Evolutionary conservation across 1,140 invertebrate species (phyloP), one percentile per base, ranked within the genome.

Genomic region (Sitophilus oryzae): DNA sequence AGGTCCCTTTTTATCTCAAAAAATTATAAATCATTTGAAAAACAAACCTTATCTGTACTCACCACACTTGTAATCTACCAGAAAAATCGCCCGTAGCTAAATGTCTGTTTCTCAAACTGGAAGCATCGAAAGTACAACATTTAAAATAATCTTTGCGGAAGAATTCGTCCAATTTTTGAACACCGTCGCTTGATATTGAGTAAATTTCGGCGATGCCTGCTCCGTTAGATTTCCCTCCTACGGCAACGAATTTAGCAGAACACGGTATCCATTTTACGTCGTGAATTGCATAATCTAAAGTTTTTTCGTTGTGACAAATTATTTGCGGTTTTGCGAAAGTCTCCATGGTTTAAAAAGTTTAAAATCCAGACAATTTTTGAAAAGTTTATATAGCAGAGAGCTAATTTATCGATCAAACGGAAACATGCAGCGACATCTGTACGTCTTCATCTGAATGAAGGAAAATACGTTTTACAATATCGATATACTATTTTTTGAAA

Each of bases 201-300:
- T 86, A 95, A n/a, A 94, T 82, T 74, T 96, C 85, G 58, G 96
- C 73, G 14, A 88, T 81, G 0, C 94, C 94, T 25, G 82, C 86
- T 43, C 88, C 89, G 66, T 83, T 83, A 1, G 93, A 82, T 69
- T 87, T 78, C 38, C 82, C 88, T n/a, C 93, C 94, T 30, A 96
- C 74, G 20, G 87, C 80, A 49, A 95, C 82, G 72, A 96, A 91
- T 73, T 95, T 95, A 0, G 93, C 86, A 8, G 90, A 93, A 62
- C 84, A 85, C 1, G 93, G 93, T 64, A 98, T 86, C 94, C 93
- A 96, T 76, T 91, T 91, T n/a, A 83, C 79, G 67, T 96, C 93
- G 71, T 92, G 95, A 14, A 95, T 67, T 4, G 90, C 91, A 74
- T 89, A 95, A 68, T 89, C 83, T 1, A 95, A 66, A 22, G 82